A percentile compares a stretch with the other conserved stretches of the same genome.
Evolutionary conservation across 2,113 vertebrate genomes (phyloP).

Genomic region (Leucopsar rothschildi): DNA sequence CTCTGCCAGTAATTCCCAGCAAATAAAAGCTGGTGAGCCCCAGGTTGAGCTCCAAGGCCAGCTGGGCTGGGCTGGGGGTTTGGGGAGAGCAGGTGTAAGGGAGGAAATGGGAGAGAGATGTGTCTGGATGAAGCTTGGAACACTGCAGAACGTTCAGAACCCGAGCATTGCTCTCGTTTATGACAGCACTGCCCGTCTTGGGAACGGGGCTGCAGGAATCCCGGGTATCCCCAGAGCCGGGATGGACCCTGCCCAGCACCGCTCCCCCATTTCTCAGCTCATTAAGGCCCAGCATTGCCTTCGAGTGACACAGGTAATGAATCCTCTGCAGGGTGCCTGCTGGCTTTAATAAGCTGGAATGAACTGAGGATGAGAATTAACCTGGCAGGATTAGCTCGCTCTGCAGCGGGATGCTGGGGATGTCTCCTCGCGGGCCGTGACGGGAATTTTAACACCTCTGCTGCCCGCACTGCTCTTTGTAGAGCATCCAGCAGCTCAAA

Average conservation of each 20-base stretch:
- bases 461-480: not conserved
- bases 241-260: not conserved
- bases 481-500: not conserved
- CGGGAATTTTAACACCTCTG: slow-evolving; percentile 50
- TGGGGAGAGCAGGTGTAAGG: not conserved
- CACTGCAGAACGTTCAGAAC: not conserved
- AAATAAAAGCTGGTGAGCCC: not conserved
- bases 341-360: slow-evolving; percentile 70
- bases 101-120: not conserved
- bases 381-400: slow-evolving; percentile 67
- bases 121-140: not conserved
- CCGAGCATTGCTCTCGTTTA: rapidly evolving
- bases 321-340: slow-evolving; percentile 62
- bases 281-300: slow-evolving; percentile 54
- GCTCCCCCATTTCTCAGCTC: not conserved
- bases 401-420: slow-evolving; percentile 46
- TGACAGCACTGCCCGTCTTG: rapidly evolving
- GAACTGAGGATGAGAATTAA: slow-evolving; percentile 69
- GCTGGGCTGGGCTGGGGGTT: not conserved
- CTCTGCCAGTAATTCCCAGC: not conserved
- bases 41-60: not conserved
- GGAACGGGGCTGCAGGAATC: not conserved
- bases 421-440: slow-evolving; percentile 13
- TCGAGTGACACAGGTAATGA: slow-evolving; percentile 69
- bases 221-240: not conserved